Evolutionary conservation across 2,797 vertebrate genomes (phyloP).

Genomic region (Catostomus latipinnis): DNA sequence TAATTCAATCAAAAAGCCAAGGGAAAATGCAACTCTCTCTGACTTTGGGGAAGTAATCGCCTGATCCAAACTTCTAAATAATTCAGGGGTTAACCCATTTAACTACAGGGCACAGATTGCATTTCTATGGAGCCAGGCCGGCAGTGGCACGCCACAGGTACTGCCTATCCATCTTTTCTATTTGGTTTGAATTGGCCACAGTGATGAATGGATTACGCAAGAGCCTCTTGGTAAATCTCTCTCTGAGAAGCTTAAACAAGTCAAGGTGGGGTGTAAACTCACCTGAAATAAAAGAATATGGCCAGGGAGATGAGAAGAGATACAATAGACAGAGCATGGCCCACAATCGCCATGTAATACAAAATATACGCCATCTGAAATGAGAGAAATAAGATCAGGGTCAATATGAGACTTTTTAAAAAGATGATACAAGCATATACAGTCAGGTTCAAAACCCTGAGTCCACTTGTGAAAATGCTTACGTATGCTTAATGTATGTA

Average conservation of each 20-base stretch:
- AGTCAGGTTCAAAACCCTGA: no score
- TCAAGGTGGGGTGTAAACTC: conserved; percentile 65
- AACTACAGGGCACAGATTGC: conserved; percentile 24
- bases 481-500: no score
- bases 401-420: neutral
- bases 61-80: conserved; percentile 1
- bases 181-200: conserved; percentile 36
- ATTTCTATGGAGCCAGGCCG: conserved; percentile 39
- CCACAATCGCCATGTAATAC: conserved; percentile 95
- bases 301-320: conserved; percentile 90
- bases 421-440: no score
- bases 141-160: conserved; percentile 8
- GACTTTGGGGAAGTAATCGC: conserved; percentile 17
- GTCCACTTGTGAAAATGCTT: no score
- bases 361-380: conserved; percentile 89
- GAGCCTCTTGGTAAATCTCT: conserved; percentile 37
- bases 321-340: conserved; percentile 90
- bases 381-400: conserved; percentile 26
- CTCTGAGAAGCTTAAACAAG: conserved; percentile 23
- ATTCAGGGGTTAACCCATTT: conserved; percentile 9
- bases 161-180: conserved; percentile 41
- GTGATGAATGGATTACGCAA: conserved; percentile 33
- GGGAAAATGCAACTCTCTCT: conserved; percentile 1
- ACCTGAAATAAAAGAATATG: conserved; percentile 98
- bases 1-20: neutral